Evolutionary conservation across 2,888 invertebrate species (phyloP).

Genomic region (Ophion obscuratus): DNA sequence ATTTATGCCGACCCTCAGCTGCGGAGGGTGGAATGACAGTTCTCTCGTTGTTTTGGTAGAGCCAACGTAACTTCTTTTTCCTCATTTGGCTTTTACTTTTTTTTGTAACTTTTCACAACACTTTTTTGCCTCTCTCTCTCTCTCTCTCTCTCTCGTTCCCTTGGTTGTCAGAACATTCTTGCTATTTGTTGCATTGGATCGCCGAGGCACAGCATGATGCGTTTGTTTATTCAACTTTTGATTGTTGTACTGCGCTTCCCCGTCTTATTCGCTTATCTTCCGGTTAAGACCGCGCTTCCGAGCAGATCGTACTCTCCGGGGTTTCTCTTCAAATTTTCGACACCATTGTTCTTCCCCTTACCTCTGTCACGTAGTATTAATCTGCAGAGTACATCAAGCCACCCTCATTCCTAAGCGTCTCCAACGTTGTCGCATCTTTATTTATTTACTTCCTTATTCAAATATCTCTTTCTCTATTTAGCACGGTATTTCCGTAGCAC

Average conservation of each 20-base stretch:
- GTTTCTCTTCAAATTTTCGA: slow-evolving; percentile 39
- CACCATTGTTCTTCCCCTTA: slow-evolving; percentile 26
- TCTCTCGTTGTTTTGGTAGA: slow-evolving; percentile 14
- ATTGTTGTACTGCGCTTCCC: slow-evolving; percentile 7
- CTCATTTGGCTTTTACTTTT: slow-evolving; percentile 9
- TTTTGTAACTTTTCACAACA: slow-evolving; percentile 27
- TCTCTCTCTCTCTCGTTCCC: neutral
- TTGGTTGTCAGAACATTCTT: neutral
- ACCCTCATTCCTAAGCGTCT: neutral
- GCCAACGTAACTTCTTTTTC: slow-evolving; percentile 15
- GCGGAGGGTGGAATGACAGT: slow-evolving; percentile 8
- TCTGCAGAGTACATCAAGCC: slow-evolving; percentile 23
- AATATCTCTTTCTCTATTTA: neutral
- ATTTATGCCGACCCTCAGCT: slow-evolving; percentile 48
- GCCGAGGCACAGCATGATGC: slow-evolving; percentile 68
- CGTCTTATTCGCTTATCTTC: slow-evolving; percentile 19
- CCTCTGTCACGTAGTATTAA: slow-evolving; percentile 69
- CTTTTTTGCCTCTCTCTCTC: neutral
- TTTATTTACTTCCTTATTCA: neutral
- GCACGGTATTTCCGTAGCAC: neutral
- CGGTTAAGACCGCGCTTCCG: neutral
- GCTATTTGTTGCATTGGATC: slow-evolving; percentile 57
- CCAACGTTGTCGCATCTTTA: neutral
- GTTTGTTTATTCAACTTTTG: slow-evolving; percentile 72
- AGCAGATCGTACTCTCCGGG: slow-evolving; percentile 30